A percentile compares a stretch with the other conserved stretches of the same genome.
These are phyloP conservation scores for Xenus cinereus DNA, from an alignment of 2,113 vertebrate species.

Conservation along the genomic window DNA sequence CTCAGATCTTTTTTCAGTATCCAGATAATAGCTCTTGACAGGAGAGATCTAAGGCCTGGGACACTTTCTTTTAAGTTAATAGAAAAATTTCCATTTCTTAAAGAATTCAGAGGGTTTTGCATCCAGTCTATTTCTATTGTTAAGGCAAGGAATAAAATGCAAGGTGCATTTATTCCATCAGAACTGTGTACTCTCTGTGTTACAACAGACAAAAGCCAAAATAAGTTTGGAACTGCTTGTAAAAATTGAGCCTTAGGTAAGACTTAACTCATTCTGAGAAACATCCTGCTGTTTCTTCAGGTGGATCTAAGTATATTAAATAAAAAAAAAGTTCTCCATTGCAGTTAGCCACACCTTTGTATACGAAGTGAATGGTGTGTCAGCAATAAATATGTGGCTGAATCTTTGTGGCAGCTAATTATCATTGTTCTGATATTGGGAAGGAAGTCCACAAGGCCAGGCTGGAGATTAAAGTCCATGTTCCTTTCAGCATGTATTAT, in stretches of 20 bases:
- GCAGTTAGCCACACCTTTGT: background rate
- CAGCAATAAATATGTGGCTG: background rate
- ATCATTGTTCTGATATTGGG: background rate
- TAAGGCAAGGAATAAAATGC: background rate
- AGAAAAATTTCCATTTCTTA: background rate
- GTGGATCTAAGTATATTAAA: background rate
- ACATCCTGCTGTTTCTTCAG: background rate
- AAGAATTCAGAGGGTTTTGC: background rate
- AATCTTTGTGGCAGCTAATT: background rate
- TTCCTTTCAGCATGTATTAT: background rate
- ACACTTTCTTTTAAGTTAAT: background rate
- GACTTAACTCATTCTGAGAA: background rate
- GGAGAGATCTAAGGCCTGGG: background rate
- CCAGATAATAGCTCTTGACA: background rate
- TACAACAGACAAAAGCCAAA: background rate
- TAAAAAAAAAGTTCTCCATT: background rate
- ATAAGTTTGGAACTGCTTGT: background rate
- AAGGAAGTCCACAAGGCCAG: background rate
- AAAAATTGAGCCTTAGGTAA: background rate
- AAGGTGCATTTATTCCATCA: background rate
- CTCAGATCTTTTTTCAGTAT: background rate
- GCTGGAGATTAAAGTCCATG: background rate
- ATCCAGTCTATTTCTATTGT: background rate
- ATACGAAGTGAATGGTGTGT: background rate
- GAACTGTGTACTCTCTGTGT: background rate